Evolutionary conservation across 2,113 vertebrate species (phyloP).

Genomic region (Epinephelus lanceolatus): DNA sequence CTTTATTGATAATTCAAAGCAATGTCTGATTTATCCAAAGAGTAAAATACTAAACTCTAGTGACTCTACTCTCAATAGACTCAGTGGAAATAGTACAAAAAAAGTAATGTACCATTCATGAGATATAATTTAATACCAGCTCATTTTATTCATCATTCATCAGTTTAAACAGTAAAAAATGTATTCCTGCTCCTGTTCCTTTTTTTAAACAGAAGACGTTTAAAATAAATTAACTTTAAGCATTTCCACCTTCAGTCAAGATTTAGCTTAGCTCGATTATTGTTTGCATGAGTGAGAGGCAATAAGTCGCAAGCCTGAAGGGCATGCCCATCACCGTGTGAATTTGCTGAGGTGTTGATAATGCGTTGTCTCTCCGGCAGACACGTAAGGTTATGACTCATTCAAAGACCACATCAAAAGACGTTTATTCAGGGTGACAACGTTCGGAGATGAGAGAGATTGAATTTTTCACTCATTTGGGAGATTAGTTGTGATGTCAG

Average conservation of each 20-base stretch:
- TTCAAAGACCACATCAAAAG: conserved; percentile 71
- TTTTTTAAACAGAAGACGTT: neutral
- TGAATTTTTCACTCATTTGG: conserved; percentile 73
- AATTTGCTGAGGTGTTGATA: conserved; percentile 75
- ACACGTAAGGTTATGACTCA: conserved; percentile 71
- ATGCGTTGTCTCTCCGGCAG: conserved; percentile 51
- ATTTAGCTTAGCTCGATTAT: neutral
- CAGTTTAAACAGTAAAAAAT: neutral
- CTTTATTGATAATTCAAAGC: neutral
- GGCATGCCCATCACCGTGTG: conserved; percentile 56
- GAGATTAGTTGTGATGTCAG: conserved; percentile 74
- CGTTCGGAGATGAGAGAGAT: conserved; percentile 64
- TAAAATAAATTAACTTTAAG: neutral
- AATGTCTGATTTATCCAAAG: neutral
- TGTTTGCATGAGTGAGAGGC: conserved; percentile 53
- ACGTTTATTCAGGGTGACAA: conserved; percentile 60
- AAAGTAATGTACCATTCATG: neutral
- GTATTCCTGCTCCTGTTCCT: neutral
- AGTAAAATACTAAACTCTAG: neutral
- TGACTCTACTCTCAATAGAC: neutral
- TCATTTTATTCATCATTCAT: neutral
- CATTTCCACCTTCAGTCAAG: neutral
- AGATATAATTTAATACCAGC: neutral
- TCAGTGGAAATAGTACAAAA: neutral
- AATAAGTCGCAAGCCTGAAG: conserved; percentile 47